Evolutionary conservation across 1,140 invertebrate genomes (phyloP).

Genomic region (Myzus persicae): DNA sequence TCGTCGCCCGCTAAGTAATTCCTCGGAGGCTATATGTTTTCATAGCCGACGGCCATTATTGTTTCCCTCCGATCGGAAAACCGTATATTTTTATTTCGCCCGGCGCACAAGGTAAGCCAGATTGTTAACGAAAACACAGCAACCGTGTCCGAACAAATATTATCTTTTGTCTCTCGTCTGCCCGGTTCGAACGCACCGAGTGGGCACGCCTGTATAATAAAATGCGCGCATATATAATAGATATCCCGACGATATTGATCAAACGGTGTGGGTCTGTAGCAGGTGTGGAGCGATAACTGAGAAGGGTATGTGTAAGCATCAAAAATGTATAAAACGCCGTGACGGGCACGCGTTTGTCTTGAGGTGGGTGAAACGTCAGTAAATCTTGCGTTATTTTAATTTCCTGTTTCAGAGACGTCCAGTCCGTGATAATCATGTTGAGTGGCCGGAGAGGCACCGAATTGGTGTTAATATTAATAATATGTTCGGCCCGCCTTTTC

Average conservation of each 20-base stretch:
- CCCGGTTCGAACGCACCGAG: not conserved
- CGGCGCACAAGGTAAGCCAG: not conserved
- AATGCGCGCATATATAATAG: not conserved
- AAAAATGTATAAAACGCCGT: slow-evolving; percentile 8
- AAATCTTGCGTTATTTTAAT: slow-evolving; percentile 52
- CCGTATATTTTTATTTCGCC: not conserved
- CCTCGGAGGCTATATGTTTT: slow-evolving; percentile 12
- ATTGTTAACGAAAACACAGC: slow-evolving; percentile 35
- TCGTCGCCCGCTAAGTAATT: slow-evolving; percentile 34
- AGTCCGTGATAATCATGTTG: slow-evolving; percentile 42
- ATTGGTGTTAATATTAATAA: slow-evolving; percentile 45
- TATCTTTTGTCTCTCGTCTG: not conserved
- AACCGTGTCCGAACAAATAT: slow-evolving; percentile 39
- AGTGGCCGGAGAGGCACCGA: not conserved
- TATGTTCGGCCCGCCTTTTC: not conserved
- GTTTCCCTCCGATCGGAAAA: slow-evolving; percentile 24
- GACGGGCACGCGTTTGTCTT: slow-evolving; percentile 32
- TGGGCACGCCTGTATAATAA: not conserved
- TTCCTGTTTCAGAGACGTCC: slow-evolving; percentile 35
- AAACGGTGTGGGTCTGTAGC: not conserved
- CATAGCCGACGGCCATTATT: slow-evolving; percentile 10
- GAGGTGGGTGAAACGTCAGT: slow-evolving; percentile 11
- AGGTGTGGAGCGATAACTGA: slow-evolving; percentile 1
- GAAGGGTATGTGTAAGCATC: not conserved
- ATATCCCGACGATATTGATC: slow-evolving; percentile 11